These are phyloP conservation scores for Drosophila silvestris DNA, from an alignment of 2,888 invertebrate genomes.

Conservation along the genomic window DNA sequence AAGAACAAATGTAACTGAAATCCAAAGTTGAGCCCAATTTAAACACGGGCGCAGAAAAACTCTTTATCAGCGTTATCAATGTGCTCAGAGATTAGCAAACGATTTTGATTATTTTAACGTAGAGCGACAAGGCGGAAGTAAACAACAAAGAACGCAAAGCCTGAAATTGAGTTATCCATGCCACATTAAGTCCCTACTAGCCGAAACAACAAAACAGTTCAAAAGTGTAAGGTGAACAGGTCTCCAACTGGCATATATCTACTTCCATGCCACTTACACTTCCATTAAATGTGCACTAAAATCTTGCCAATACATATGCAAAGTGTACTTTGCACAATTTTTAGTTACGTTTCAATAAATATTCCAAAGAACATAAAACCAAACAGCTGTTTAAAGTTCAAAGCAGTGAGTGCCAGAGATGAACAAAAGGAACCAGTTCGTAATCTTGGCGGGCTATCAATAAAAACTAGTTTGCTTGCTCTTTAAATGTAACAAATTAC, in stretches of 20 bases:
- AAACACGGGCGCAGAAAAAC: conserved; percentile 1
- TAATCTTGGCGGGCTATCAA: not conserved
- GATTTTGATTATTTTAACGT: conserved; percentile 51
- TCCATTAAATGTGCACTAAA: not conserved
- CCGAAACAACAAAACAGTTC: conserved; percentile 9
- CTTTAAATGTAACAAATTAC: not conserved
- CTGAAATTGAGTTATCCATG: conserved; percentile 26
- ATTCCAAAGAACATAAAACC: conserved; percentile 20
- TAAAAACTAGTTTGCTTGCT: not conserved
- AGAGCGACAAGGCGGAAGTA: not conserved
- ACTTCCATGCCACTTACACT: conserved; percentile 19
- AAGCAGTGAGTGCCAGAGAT: conserved; percentile 29
- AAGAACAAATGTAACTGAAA: conserved; percentile 42
- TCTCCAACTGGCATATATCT: not conserved
- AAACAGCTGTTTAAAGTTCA: conserved; percentile 48
- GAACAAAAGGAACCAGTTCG: not conserved
- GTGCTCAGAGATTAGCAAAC: conserved; percentile 22
- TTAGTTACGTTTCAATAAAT: conserved; percentile 13
- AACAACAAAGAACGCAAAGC: conserved; percentile 14
- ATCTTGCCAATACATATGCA: not conserved
- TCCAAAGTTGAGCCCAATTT: conserved; percentile 61
- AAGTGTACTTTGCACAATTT: conserved; percentile 3
- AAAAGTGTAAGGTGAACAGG: conserved; percentile 62
- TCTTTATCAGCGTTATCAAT: conserved; percentile 44
- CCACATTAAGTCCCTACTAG: conserved; percentile 1